These are phyloP conservation scores for Flabesymbios commensalis DNA, from an alignment of 2,888 invertebrate species.

Conservation along the genomic window DNA sequence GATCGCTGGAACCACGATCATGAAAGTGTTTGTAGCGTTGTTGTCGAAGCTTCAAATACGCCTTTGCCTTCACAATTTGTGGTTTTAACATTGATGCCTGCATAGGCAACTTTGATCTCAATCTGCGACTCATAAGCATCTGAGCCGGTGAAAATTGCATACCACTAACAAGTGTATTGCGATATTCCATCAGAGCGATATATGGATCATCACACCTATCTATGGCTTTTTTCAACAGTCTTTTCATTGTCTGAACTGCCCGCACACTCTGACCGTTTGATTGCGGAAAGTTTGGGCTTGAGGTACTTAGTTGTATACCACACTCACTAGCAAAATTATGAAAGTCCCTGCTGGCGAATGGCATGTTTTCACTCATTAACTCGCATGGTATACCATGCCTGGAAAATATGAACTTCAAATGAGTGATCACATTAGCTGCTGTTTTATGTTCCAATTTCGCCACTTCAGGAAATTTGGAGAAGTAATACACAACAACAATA, in stretches of 20 bases:
- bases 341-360: conserved; percentile 21
- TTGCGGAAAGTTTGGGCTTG: conserved; percentile 26
- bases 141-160: conserved; percentile 25
- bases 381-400: conserved; percentile 30
- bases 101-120: conserved; percentile 14
- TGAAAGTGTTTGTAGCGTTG: neutral
- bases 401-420: conserved; percentile 27
- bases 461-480: conserved; percentile 35
- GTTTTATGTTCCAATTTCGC: conserved; percentile 25
- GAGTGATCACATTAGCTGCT: conserved; percentile 16
- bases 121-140: conserved; percentile 18
- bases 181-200: conserved; percentile 23
- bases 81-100: neutral
- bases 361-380: conserved; percentile 32
- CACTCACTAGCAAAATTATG: conserved; percentile 20
- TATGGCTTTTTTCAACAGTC: conserved; percentile 25
- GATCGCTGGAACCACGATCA: neutral
- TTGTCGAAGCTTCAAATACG: neutral
- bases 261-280: conserved; percentile 34
- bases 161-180: conserved; percentile 20
- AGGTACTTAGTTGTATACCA: conserved; percentile 14
- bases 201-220: conserved; percentile 18
- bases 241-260: conserved; percentile 33
- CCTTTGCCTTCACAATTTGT: neutral
- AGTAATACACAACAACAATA: conserved; percentile 34